Percentiles rank a stretch among this genome's conserved stretches.
These are phyloP conservation scores for Drosophila murphyi DNA, from an alignment of 1,140 invertebrate species.

Conservation along the genomic window DNA sequence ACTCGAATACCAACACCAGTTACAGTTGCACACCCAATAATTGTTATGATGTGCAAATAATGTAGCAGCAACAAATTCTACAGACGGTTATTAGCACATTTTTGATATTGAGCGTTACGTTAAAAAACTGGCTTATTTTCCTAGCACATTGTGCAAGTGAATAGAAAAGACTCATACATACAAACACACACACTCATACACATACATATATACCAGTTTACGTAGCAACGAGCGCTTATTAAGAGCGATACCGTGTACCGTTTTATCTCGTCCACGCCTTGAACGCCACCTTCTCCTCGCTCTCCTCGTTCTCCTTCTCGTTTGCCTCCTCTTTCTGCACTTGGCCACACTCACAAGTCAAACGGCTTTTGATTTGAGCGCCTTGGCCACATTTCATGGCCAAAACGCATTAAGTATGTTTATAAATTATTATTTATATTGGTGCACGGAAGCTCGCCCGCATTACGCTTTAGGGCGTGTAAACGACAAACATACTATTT, in stretches of 20 bases:
- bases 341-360: conserved; percentile 43
- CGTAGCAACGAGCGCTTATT: conserved; percentile 2
- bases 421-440: conserved; percentile 40
- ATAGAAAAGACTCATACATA: neutral
- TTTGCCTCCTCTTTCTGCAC: neutral
- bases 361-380: conserved; percentile 59
- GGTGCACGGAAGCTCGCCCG: conserved; percentile 50
- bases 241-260: conserved; percentile 34
- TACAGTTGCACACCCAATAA: conserved; percentile 28
- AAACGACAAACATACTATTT: conserved; percentile 60
- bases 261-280: conserved; percentile 32
- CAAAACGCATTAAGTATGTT: conserved; percentile 46
- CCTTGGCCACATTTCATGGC: conserved; percentile 64
- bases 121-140: conserved; percentile 57
- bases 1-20: conserved; percentile 23
- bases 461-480: conserved; percentile 56
- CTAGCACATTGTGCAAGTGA: conserved; percentile 15
- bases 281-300: too few species aligned
- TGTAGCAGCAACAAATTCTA: conserved; percentile 37
- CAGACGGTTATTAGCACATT: conserved; percentile 49
- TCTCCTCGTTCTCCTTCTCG: too few species aligned
- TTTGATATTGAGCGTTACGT: conserved; percentile 33
- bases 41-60: conserved; percentile 77
- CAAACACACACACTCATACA: conserved; percentile 29
- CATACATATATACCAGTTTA: conserved; percentile 41